Percentiles rank a stretch among this genome's conserved stretches.
Evolutionary conservation across 2,113 vertebrate genomes (phyloP).

Genomic region (Ivindomyrus marchei): DNA sequence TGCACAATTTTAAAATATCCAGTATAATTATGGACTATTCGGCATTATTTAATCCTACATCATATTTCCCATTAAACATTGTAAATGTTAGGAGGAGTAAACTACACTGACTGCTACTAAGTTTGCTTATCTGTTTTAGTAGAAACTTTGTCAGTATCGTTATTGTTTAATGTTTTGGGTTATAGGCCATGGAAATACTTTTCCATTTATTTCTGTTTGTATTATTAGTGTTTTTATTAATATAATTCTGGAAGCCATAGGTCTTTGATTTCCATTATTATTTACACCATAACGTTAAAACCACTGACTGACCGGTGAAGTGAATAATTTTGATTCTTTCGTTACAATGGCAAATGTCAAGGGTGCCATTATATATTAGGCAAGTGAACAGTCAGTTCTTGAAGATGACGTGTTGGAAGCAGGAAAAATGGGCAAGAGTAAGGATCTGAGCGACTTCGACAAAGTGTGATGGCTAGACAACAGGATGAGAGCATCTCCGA

Average conservation of each 20-base stretch:
- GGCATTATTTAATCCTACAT: neutral
- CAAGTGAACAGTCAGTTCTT: neutral
- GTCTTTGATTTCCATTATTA: neutral
- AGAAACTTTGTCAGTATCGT: neutral
- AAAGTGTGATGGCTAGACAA: neutral
- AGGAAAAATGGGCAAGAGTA: neutral
- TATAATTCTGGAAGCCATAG: neutral
- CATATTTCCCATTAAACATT: neutral
- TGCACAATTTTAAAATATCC: neutral
- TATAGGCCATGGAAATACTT: neutral
- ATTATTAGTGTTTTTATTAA: neutral
- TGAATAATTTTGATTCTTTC: neutral
- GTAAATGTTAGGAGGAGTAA: neutral
- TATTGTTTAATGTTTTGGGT: neutral
- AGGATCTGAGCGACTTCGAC: neutral
- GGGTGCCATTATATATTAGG: neutral
- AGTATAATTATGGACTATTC: neutral
- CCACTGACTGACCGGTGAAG: neutral
- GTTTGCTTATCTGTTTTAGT: neutral
- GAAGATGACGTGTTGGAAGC: neutral
- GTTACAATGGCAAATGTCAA: neutral
- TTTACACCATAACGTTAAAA: neutral
- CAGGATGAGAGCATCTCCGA: neutral
- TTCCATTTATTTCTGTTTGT: neutral
- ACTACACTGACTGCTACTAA: neutral